A percentile compares a stretch with the other conserved stretches of the same genome.
phyloP scores from a whole-genome alignment of 1,140 invertebrate genomes.

The Spodoptera frugiperda region DNA sequence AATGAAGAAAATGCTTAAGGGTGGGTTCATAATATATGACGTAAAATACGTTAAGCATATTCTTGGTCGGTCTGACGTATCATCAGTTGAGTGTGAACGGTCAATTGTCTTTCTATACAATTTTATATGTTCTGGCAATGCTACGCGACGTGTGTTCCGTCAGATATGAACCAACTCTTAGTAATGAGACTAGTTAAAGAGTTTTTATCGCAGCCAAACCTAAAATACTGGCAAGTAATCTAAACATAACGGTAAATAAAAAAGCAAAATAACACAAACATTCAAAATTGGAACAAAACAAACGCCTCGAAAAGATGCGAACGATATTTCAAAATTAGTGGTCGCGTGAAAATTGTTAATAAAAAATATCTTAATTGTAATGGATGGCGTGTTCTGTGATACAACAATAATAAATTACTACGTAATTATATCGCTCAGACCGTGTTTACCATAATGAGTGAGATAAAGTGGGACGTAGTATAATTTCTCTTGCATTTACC shows the following conservation, averaged over 20 bases:
- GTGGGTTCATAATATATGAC: too few species aligned
- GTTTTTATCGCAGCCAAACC: too few species aligned
- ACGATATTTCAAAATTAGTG: conserved; percentile 52
- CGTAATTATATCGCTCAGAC: conserved; percentile 64
- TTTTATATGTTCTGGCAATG: too few species aligned
- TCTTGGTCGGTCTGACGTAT: too few species aligned
- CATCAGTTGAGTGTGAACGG: too few species aligned
- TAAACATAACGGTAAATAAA: neutral
- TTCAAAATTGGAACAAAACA: conserved; percentile 19
- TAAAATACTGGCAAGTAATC: neutral
- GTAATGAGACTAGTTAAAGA: too few species aligned
- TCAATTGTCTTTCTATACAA: too few species aligned
- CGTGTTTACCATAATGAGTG: conserved; percentile 73
- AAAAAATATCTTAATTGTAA: conserved; percentile 83
- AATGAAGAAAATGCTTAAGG: too few species aligned
- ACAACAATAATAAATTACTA: conserved; percentile 68
- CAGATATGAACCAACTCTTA: too few species aligned
- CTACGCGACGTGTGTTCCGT: too few species aligned
- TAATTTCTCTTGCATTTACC: conserved; percentile 34
- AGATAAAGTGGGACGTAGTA: conserved; percentile 70
- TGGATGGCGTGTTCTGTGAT: conserved; percentile 76
- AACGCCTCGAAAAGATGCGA: conserved; percentile 15
- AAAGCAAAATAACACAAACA: conserved; percentile 1
- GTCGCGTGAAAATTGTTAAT: conserved; percentile 77
- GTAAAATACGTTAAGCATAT: too few species aligned